Base-by-base conservation (phyloP, 2,113 vertebrate species). In the Toxotes chatareus region DNA sequence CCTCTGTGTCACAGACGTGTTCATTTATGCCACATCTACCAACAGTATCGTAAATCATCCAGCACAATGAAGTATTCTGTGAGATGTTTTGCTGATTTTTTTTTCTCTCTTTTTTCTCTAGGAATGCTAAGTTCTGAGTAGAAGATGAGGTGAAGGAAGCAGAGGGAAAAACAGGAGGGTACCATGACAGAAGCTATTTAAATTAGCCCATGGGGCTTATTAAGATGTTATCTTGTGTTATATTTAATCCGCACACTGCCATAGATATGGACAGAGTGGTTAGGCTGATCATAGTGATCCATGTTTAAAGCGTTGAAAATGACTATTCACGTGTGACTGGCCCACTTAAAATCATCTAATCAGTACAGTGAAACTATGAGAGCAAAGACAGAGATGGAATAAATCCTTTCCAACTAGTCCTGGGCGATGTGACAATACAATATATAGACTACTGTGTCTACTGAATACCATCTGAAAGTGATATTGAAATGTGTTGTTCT, bases 111-210 rank as follows among this genome's bases (percentile, higher is more conserved):
- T 51, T 70, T 67, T 31, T 32, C 21, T 53, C 31, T 38, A 49
- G 44, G 14, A 76, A 46, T 31, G 38, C 44, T 59, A 49, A 27
- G 34, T 42, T 72, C 36, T 59, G 49, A 68, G 51, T 38, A 23
- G 19, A n/a, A 73, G 14, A 76, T 5, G 42, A 77, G 9, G 32
- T 53, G 31, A 78, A 74, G 19, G 51, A 74, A 69, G 64, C 51
- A 38, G 73, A 69, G 31, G 56, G 8, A 17, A 31, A 64, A 84
- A 32, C 40, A 53, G 55, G 46, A 71, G 9, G 47, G 17, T 19
- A 75, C 47, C 57, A 86, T 16, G 12, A 76, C 44, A 73, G 38
- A 89, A 76, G 53, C 36, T 69, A 71, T 79, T 84, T 85, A 81
- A 91, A 84, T 84, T 34, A 68, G 60, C 60, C 42, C 27, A 36